Evolutionary conservation across 2,113 vertebrate species (phyloP).

Genomic region (Mesitornis unicolor): DNA sequence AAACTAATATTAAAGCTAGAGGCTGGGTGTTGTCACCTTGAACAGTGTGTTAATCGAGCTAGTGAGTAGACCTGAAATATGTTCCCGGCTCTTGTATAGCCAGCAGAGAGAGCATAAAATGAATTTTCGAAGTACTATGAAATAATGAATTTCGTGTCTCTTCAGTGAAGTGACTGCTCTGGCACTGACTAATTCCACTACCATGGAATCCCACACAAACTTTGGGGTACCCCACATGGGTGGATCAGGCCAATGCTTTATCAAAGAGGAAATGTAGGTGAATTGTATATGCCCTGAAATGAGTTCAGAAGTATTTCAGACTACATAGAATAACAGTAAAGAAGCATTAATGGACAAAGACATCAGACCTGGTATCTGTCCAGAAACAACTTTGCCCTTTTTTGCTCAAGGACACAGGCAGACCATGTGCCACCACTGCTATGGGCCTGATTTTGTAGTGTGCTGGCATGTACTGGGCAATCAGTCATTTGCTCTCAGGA

Average conservation of each 20-base stretch:
- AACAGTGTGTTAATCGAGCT: not conserved
- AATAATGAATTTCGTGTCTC: not conserved
- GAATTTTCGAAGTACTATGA: too few species aligned
- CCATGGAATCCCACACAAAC: not conserved
- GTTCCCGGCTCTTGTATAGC: not conserved
- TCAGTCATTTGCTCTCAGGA: not conserved
- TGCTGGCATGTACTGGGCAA: not conserved
- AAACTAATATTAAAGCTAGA: not conserved
- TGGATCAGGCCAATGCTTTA: not conserved
- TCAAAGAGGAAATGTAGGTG: not conserved
- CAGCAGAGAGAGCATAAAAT: too few species aligned
- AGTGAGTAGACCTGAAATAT: not conserved
- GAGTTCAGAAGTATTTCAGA: not conserved
- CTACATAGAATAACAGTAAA: not conserved
- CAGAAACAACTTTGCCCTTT: accelerated
- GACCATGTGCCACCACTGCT: not conserved
- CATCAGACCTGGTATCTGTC: not conserved
- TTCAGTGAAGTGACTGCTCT: not conserved
- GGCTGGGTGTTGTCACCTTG: not conserved
- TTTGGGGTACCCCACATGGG: not conserved
- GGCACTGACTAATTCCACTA: not conserved
- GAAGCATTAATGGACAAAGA: not conserved
- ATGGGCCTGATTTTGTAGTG: accelerated
- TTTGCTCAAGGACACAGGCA: not conserved
- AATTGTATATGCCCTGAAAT: not conserved